Evolutionary conservation across 1,140 invertebrate species (phyloP).

Genomic region (Cryptotermes secundus): DNA sequence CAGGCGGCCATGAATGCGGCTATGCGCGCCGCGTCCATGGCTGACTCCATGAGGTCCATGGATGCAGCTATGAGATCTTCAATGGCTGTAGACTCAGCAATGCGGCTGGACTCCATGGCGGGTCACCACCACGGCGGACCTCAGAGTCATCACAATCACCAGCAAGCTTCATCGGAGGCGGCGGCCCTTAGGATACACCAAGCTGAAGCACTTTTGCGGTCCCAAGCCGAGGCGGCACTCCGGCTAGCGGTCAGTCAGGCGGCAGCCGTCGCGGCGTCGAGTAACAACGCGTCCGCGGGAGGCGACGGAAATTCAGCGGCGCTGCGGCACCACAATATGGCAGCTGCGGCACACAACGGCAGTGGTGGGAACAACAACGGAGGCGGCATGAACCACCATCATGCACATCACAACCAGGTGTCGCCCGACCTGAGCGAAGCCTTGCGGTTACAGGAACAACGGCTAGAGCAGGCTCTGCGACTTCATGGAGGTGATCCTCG

Average conservation of each 20-base stretch:
- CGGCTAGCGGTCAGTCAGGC: slow-evolving; percentile 70
- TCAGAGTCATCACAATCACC: slow-evolving; percentile 35
- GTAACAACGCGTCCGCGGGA: slow-evolving; percentile 49
- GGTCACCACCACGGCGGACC: slow-evolving; percentile 28
- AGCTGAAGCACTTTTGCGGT: slow-evolving; percentile 75
- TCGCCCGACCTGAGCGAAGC: slow-evolving; percentile 61
- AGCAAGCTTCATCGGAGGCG: slow-evolving; percentile 53
- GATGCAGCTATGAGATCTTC: slow-evolving; percentile 42
- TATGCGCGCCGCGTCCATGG: slow-evolving; percentile 33
- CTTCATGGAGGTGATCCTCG: slow-evolving; percentile 68
- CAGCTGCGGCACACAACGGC: slow-evolving; percentile 48
- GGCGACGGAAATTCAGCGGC: slow-evolving; percentile 43
- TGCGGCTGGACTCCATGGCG: slow-evolving; percentile 32
- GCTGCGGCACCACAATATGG: slow-evolving; percentile 30
- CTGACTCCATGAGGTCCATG: slow-evolving; percentile 42
- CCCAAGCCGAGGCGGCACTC: slow-evolving; percentile 78
- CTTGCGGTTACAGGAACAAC: slow-evolving; percentile 73
- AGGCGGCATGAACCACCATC: slow-evolving; percentile 37
- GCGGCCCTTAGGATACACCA: slow-evolving; percentile 70
- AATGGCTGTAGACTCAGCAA: slow-evolving; percentile 33
- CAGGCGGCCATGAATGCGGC: slow-evolving; percentile 46
- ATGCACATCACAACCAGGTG: slow-evolving; percentile 48
- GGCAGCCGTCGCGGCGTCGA: slow-evolving; percentile 49
- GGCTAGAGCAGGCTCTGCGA: slow-evolving; percentile 76
- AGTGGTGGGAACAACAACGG: slow-evolving; percentile 52